Conservation (phyloP, 2,888 invertebrate species). For the Cerastoderma edule region DNA sequence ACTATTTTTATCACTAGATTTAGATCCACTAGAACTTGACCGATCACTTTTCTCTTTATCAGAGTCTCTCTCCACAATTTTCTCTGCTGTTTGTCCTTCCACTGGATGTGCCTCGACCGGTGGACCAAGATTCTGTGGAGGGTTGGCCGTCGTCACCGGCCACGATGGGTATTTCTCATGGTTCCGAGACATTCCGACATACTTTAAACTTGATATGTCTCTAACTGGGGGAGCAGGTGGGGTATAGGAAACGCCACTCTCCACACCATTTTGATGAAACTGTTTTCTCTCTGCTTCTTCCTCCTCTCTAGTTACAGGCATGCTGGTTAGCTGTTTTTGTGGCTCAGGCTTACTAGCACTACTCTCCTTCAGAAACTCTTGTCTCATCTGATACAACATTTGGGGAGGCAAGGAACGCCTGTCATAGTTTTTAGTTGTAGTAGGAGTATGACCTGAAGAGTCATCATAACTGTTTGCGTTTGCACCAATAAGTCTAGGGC, state of each 20-base stretch:
- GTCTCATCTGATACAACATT: slow-evolving; percentile 44
- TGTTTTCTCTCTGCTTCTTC: slow-evolving; percentile 61
- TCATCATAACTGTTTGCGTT: slow-evolving; percentile 53
- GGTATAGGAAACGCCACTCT: slow-evolving; percentile 59
- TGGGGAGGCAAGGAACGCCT: slow-evolving; percentile 66
- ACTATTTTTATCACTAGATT: slow-evolving; percentile 87
- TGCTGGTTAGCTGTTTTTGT: slow-evolving; percentile 47
- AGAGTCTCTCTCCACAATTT: slow-evolving; percentile 41
- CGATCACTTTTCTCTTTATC: slow-evolving; percentile 42
- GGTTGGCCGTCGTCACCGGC: slow-evolving; percentile 87
- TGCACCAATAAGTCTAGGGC: slow-evolving; percentile 49
- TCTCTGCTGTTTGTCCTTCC: slow-evolving; percentile 51
- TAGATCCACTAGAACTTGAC: slow-evolving; percentile 80
- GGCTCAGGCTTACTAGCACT: slow-evolving; percentile 37
- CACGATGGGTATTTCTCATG: slow-evolving; percentile 91
- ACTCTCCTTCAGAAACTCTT: slow-evolving; percentile 46
- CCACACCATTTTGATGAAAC: slow-evolving; percentile 54
- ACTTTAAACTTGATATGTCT: slow-evolving; percentile 88
- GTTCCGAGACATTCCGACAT: slow-evolving; percentile 87
- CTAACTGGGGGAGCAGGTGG: slow-evolving; percentile 86
- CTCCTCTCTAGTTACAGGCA: slow-evolving; percentile 66
- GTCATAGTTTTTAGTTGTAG: slow-evolving; percentile 52
- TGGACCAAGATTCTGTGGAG: slow-evolving; percentile 84
- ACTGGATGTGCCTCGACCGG: slow-evolving; percentile 85
- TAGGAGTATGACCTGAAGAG: slow-evolving; percentile 49